phyloP scores from a whole-genome alignment of 1,140 invertebrate species.

The Eueides isabella region DNA sequence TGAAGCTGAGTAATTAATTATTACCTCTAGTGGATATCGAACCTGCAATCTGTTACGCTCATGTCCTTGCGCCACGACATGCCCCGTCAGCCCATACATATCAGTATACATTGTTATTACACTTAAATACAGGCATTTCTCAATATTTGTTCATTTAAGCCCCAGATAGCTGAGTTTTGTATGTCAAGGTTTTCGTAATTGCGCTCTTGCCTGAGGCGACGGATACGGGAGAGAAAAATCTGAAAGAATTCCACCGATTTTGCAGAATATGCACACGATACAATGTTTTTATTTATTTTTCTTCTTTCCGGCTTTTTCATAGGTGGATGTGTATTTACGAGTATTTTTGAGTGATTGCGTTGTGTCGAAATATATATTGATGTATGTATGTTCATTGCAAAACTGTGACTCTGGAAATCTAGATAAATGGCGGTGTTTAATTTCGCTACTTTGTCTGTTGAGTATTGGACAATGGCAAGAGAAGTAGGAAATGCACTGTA shows the following conservation, averaged over 20 bases:
- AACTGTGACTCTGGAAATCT: no score
- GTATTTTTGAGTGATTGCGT: not conserved
- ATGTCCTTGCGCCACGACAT: no score
- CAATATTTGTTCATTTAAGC: slow-evolving; percentile 28
- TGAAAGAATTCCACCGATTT: slow-evolving; percentile 19
- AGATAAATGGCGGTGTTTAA: no score
- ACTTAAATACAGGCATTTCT: not conserved
- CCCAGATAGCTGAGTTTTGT: slow-evolving; percentile 17
- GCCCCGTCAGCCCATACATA: not conserved
- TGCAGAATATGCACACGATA: slow-evolving; percentile 13
- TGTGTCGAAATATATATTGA: not conserved
- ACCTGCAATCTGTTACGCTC: no score
- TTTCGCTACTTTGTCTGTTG: no score
- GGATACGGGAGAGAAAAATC: slow-evolving; percentile 18
- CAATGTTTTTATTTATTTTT: slow-evolving; percentile 13
- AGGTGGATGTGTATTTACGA: no score
- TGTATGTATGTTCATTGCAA: not conserved
- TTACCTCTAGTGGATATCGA: not conserved
- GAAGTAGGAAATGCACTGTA: no score
- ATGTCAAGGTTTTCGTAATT: slow-evolving; percentile 26
- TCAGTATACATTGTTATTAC: not conserved
- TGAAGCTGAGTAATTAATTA: no score
- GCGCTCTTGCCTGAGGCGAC: slow-evolving; percentile 21
- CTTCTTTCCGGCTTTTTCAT: slow-evolving; percentile 4
- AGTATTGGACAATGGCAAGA: no score